Evolutionary conservation across 2,888 invertebrate genomes (phyloP).

Genomic region (Dasypogon diadema): DNA sequence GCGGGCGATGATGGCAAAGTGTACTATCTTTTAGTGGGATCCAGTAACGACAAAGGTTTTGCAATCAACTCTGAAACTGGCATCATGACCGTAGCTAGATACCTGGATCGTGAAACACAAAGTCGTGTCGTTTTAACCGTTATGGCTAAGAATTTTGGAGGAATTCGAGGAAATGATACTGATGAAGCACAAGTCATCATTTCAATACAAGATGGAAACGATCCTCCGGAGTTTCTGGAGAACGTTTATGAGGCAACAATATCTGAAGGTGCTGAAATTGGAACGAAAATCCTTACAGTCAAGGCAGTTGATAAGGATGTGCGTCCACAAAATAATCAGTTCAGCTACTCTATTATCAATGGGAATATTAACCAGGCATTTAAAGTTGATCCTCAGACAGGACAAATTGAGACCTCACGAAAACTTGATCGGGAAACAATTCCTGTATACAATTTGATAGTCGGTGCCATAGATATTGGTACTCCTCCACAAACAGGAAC

Average conservation of each 20-base stretch:
- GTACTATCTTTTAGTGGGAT: constrained; percentile 92
- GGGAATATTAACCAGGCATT: constrained; percentile 87
- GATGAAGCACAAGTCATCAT: constrained; percentile 95
- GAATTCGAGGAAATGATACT: constrained; percentile 94
- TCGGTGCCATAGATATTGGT: constrained; percentile 92
- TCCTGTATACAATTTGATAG: constrained; percentile 78
- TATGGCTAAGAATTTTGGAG: constrained; percentile 94
- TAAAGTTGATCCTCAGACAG: constrained; percentile 87
- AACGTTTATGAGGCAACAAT: constrained; percentile 82
- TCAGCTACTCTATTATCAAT: constrained; percentile 88
- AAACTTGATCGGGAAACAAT: constrained; percentile 85
- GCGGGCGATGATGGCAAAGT: constrained; percentile 88
- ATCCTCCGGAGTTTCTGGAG: constrained; percentile 92
- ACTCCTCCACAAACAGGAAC: constrained; percentile 93
- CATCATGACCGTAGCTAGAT: constrained; percentile 83
- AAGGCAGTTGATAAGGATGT: constrained; percentile 93
- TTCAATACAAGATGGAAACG: constrained; percentile 95
- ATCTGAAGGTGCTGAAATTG: constrained; percentile 82
- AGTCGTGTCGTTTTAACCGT: constrained; percentile 90
- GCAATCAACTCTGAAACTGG: constrained; percentile 87
- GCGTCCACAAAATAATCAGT: constrained; percentile 89
- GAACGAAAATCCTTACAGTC: constrained; percentile 81
- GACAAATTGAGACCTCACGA: constrained; percentile 83
- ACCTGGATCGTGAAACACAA: constrained; percentile 88
- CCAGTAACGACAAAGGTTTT: constrained; percentile 93